Evolutionary conservation across 1,140 invertebrate genomes (phyloP).

Genomic region (Orchesella cincta): DNA sequence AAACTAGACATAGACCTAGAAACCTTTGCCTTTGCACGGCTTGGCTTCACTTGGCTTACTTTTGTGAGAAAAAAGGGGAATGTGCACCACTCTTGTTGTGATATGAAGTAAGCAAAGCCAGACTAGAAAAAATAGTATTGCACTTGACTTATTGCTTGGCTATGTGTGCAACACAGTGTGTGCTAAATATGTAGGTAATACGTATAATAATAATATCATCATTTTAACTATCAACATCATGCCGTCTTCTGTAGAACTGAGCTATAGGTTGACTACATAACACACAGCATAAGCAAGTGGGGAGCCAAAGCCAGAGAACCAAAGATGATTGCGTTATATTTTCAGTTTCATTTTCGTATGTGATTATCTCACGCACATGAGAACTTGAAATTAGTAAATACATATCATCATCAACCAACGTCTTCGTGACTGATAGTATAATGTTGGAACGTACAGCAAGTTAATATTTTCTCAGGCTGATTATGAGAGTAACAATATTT

Average conservation of each 20-base stretch:
- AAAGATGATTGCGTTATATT: not conserved
- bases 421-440: no score
- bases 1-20: conserved; percentile 30
- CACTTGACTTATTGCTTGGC: not conserved
- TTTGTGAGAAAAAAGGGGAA: conserved; percentile 26
- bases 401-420: no score
- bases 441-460: no score
- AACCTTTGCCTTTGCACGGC: conserved; percentile 13
- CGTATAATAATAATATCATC: not conserved
- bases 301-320: not conserved
- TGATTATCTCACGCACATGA: conserved; percentile 10
- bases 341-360: conserved; percentile 9
- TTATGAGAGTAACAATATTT: no score
- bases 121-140: not conserved
- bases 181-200: not conserved
- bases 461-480: no score
- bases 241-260: not conserved
- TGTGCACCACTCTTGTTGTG: not conserved
- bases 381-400: conserved; percentile 2
- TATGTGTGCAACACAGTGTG: not conserved
- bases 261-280: not conserved
- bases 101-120: not conserved
- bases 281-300: no score
- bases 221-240: not conserved
- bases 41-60: not conserved